Evolutionary conservation across 2,888 invertebrate genomes (phyloP), one percentile per base, ranked within the genome.

Genomic region (Macrosoma leucophasiata): DNA sequence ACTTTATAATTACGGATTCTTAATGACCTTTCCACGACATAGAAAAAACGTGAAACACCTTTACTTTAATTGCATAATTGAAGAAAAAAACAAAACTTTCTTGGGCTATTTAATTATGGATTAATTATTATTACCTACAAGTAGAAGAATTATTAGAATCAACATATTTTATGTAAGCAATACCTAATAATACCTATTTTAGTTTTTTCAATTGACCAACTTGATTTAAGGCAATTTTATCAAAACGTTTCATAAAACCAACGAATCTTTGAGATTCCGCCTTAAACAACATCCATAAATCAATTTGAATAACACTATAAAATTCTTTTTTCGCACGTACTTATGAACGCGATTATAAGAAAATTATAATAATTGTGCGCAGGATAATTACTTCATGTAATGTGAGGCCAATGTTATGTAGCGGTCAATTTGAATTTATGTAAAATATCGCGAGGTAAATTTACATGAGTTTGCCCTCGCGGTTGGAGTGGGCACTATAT

Each of bases 341-440:
- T 79, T 73, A 75, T 74, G 68, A 64, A 56, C 62, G 60, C 66
- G 75, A 78, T 81, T 78, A 78, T 78, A 78, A 67, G 69, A 72
- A 81, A 84, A 84, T 82, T 84, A 84, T 79, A 81, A 84, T 84
- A 82, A 84, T 82, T 81, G 77, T 76, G 69, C 58, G 49, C 62
- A 48, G 55, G 62, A 62, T 79, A 79, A 82, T 82, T 73, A 81
- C 71, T 72, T 75, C 76, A 76, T 72, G 73, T 75, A 79, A 76
- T 66, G 57, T 70, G 64, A 74, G 67, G 65, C 67, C 63, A 62
- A 62, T 70, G 64, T 72, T 71, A 70, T 70, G 69, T 70, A 67
- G 70, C 66, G 66, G 63, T 60, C 75, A 72, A 74, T 78, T 75
- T 77, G 78, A 76, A 71, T 81, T 78, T 78, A 78, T 81, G 77